Evolutionary conservation across 1,140 invertebrate species (phyloP).

Genomic region (Drosophila mayri): DNA sequence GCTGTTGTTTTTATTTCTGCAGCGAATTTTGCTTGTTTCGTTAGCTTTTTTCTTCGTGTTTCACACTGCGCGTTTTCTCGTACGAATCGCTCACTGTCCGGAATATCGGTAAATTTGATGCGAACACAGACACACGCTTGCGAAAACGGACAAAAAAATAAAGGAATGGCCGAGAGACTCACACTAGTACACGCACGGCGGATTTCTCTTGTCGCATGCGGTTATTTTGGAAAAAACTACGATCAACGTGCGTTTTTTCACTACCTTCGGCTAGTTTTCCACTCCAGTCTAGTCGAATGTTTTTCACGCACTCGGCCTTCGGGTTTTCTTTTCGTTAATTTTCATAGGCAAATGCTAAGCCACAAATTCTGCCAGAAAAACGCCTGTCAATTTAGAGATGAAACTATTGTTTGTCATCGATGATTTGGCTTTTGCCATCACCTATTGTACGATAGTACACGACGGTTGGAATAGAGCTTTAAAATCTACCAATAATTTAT

Average conservation of each 20-base stretch:
- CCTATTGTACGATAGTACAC: background rate
- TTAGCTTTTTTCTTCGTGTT: slow-evolving; percentile 14
- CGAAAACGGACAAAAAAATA: slow-evolving; percentile 53
- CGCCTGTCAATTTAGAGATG: slow-evolving; percentile 4
- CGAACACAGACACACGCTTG: slow-evolving; percentile 45
- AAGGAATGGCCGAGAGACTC: slow-evolving; percentile 27
- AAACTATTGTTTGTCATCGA: slow-evolving; percentile 1
- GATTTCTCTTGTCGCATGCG: slow-evolving; percentile 46
- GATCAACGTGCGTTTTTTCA: slow-evolving; percentile 58
- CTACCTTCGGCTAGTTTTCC: slow-evolving; percentile 20
- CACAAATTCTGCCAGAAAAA: slow-evolving; percentile 12
- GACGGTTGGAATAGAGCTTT: background rate
- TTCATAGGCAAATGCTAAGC: slow-evolving; percentile 11
- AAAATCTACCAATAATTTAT: background rate
- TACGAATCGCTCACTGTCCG: slow-evolving; percentile 40
- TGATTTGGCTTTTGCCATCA: background rate
- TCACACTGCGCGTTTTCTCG: slow-evolving; percentile 15
- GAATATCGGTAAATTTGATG: slow-evolving; percentile 78
- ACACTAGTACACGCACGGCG: slow-evolving; percentile 24
- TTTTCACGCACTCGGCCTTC: slow-evolving; percentile 3
- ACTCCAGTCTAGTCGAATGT: slow-evolving; percentile 22
- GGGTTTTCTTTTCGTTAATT: slow-evolving; percentile 8
- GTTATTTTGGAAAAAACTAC: slow-evolving; percentile 41
- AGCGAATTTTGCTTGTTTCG: slow-evolving; percentile 1
- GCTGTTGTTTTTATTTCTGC: slow-evolving; percentile 27